phyloP scores from a whole-genome alignment of 2,113 vertebrate genomes.

The Prunella himalayana region DNA sequence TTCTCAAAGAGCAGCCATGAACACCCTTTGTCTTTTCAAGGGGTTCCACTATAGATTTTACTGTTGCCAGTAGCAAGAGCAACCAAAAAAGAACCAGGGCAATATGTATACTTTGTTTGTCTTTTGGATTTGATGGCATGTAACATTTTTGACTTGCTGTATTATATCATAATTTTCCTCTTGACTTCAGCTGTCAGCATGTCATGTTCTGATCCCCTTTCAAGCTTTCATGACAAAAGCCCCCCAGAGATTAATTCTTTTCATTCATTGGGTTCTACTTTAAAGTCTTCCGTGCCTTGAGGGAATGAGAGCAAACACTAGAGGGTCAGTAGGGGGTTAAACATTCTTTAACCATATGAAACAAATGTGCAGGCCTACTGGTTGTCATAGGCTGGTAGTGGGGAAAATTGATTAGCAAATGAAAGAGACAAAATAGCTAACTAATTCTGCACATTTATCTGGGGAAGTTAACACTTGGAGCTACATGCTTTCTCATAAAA shows the following conservation, averaged over 20 bases:
- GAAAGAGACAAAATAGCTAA: slow-evolving; percentile 42
- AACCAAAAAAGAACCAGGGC: not conserved
- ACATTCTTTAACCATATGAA: slow-evolving; percentile 59
- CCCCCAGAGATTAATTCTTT: slow-evolving; percentile 54
- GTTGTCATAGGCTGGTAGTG: slow-evolving; percentile 34
- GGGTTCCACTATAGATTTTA: not conserved
- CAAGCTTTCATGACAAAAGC: slow-evolving; percentile 49
- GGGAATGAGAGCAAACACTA: slow-evolving; percentile 36
- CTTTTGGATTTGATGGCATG: not conserved
- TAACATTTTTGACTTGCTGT: slow-evolving; percentile 32
- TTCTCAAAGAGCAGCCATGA: not conserved
- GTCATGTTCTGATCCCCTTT: slow-evolving; percentile 43
- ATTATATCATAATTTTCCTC: slow-evolving; percentile 60
- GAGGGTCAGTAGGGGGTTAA: slow-evolving; percentile 58
- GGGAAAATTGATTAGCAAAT: slow-evolving; percentile 62
- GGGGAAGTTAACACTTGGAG: slow-evolving; percentile 24
- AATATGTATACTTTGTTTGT: not conserved
- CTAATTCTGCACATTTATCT: slow-evolving; percentile 55
- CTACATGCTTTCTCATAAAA: slow-evolving; percentile 43
- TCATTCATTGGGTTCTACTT: slow-evolving; percentile 56
- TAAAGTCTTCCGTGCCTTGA: slow-evolving; percentile 48
- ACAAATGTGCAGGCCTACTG: slow-evolving; percentile 28
- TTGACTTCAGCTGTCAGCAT: slow-evolving; percentile 58
- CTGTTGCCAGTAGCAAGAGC: not conserved
- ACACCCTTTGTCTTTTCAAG: not conserved